A percentile compares a stretch with the other conserved stretches of the same genome.
Evolutionary conservation across 1,140 invertebrate genomes (phyloP).

Genomic region (Himalopsyche phryganea): DNA sequence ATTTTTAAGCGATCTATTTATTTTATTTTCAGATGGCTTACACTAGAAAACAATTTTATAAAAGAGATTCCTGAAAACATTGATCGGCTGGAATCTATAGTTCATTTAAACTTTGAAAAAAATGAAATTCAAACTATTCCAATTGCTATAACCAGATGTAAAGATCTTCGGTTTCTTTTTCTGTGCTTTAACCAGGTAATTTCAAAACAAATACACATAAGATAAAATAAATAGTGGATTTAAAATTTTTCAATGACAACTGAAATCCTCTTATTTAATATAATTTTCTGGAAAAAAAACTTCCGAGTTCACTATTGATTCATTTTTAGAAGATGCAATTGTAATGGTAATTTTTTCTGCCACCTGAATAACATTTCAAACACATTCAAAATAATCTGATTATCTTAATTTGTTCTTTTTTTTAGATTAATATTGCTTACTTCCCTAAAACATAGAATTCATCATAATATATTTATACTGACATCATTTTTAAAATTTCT

Average conservation of each 20-base stretch:
- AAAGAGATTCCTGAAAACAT: constrained; percentile 50
- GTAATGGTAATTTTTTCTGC: neutral
- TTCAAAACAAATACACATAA: constrained; percentile 1
- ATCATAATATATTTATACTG: too few relatives aligned
- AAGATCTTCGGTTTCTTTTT: constrained; percentile 53
- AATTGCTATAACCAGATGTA: constrained; percentile 44
- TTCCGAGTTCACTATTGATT: neutral
- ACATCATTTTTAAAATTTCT: too few relatives aligned
- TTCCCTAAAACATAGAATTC: too few relatives aligned
- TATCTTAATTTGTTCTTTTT: too few relatives aligned
- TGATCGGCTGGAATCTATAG: constrained; percentile 48
- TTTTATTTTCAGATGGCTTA: constrained; percentile 53
- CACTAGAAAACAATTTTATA: constrained; percentile 56
- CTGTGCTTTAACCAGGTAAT: constrained; percentile 54
- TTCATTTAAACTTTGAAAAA: constrained; percentile 57
- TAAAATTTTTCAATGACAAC: neutral
- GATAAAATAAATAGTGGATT: neutral
- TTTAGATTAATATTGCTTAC: too few relatives aligned
- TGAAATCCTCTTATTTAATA: neutral
- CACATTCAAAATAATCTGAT: too few relatives aligned
- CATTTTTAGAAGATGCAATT: neutral
- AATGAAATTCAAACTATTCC: constrained; percentile 55
- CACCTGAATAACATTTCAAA: too few relatives aligned
- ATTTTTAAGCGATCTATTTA: constrained; percentile 11
- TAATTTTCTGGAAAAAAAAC: neutral